A percentile compares a stretch with the other conserved stretches of the same genome.
Evolutionary conservation across 2,113 vertebrate genomes (phyloP).

Genomic region (Furnarius figulus): DNA sequence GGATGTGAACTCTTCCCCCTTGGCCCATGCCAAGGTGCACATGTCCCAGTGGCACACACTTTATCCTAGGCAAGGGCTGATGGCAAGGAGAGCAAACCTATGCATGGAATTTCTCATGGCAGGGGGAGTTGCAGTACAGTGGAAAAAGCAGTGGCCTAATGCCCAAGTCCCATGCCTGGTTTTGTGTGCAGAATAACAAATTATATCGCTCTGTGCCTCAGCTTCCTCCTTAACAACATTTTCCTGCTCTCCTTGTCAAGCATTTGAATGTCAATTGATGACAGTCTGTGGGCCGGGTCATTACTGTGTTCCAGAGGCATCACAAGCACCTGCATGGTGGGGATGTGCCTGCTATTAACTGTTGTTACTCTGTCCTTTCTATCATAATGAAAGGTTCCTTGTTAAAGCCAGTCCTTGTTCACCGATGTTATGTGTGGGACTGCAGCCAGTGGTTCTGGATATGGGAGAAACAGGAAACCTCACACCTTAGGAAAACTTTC

Average conservation of each 20-base stretch:
- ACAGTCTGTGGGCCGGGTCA: not conserved
- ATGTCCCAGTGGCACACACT: not conserved
- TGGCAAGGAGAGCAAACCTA: not conserved
- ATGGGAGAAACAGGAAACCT: not conserved
- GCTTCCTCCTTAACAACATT: not conserved
- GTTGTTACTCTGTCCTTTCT: not conserved
- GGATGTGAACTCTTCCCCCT: not conserved
- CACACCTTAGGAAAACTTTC: not conserved
- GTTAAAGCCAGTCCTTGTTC: not conserved
- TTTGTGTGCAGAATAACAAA: not conserved
- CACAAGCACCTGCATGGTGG: no score
- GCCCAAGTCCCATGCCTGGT: not conserved
- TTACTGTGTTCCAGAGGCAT: not conserved
- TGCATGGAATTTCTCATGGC: not conserved
- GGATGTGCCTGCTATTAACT: not conserved
- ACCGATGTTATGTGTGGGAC: rapidly evolving
- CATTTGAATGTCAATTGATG: not conserved
- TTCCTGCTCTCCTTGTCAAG: not conserved
- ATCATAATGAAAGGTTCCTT: not conserved
- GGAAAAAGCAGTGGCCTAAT: not conserved
- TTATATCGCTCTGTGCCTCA: not conserved
- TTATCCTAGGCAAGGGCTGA: not conserved
- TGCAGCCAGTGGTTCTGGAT: not conserved
- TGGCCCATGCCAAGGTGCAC: not conserved
- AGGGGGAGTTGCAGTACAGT: not conserved